phyloP scores from a whole-genome alignment of 1,140 invertebrate genomes.

The Diabrotica undecimpunctata region DNA sequence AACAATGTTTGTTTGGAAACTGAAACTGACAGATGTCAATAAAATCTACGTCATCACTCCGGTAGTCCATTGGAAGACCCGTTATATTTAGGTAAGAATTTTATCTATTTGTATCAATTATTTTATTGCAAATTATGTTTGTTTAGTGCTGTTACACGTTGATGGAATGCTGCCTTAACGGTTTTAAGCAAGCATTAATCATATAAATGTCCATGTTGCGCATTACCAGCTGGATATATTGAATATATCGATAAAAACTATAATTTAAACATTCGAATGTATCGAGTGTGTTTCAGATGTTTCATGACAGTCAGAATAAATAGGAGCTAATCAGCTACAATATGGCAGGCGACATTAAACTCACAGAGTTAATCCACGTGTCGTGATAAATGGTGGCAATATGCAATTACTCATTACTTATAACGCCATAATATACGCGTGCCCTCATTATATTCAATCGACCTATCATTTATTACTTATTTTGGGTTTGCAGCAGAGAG shows the following conservation, averaged over 20 bases:
- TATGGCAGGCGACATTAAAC: background rate
- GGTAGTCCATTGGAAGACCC: too few species aligned
- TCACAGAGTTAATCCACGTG: background rate
- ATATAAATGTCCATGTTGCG: too few species aligned
- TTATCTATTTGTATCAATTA: too few species aligned
- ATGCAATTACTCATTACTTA: background rate
- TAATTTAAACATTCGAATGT: constrained; percentile 1
- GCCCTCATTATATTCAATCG: background rate
- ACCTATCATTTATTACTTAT: background rate
- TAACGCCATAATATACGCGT: background rate
- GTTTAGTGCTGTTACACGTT: too few species aligned
- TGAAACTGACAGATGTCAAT: too few species aligned
- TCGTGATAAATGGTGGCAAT: background rate
- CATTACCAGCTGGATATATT: too few species aligned
- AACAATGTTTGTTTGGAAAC: too few species aligned
- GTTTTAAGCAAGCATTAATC: too few species aligned
- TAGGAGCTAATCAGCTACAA: background rate
- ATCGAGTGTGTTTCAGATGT: constrained; percentile 1
- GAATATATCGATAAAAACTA: background rate
- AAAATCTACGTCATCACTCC: too few species aligned
- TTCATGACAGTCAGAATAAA: constrained; percentile 1
- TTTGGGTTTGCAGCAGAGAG: background rate
- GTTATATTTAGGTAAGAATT: too few species aligned
- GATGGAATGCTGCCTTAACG: too few species aligned
- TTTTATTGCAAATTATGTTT: too few species aligned